Conservation (phyloP, 1,140 invertebrate species). For the Amyelois transitella region DNA sequence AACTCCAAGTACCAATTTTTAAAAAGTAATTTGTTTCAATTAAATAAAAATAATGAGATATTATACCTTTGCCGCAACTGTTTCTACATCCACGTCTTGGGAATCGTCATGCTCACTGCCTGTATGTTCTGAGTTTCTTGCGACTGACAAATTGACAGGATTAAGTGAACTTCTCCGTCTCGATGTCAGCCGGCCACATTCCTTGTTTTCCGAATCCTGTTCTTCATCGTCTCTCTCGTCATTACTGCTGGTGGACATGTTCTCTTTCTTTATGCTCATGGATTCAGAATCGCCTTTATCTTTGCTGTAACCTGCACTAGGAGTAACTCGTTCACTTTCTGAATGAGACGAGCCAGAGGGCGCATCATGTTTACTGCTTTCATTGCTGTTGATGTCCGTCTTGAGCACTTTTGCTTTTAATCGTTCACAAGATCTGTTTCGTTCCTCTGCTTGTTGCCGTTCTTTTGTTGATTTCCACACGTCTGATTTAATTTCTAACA, state of each 20-base stretch:
- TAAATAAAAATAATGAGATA: slow-evolving; percentile 7
- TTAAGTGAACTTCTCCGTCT: slow-evolving; percentile 75
- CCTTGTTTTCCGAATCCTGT: slow-evolving; percentile 72
- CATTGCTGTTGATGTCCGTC: slow-evolving; percentile 77
- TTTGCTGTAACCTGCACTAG: slow-evolving; percentile 66
- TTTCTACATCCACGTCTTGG: slow-evolving; percentile 70
- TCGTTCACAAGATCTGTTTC: slow-evolving; percentile 69
- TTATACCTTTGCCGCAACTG: slow-evolving; percentile 65
- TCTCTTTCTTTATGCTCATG: slow-evolving; percentile 70
- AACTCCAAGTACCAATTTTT: background rate
- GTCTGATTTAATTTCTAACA: slow-evolving; percentile 88
- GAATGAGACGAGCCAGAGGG: slow-evolving; percentile 67
- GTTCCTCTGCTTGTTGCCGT: slow-evolving; percentile 70
- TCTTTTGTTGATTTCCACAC: slow-evolving; percentile 78
- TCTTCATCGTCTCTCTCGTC: slow-evolving; percentile 74
- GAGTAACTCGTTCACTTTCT: slow-evolving; percentile 66
- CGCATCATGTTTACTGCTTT: slow-evolving; percentile 77
- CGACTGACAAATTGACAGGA: slow-evolving; percentile 82
- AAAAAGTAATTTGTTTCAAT: background rate
- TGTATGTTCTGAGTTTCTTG: slow-evolving; percentile 58
- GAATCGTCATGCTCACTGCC: slow-evolving; percentile 68
- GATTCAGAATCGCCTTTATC: slow-evolving; percentile 59
- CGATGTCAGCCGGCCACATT: slow-evolving; percentile 75
- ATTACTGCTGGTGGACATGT: slow-evolving; percentile 73
- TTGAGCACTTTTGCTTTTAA: slow-evolving; percentile 76